These are phyloP conservation scores for Dryobates pubescens DNA, from an alignment of 2,797 vertebrate genomes.

Conservation along the genomic window DNA sequence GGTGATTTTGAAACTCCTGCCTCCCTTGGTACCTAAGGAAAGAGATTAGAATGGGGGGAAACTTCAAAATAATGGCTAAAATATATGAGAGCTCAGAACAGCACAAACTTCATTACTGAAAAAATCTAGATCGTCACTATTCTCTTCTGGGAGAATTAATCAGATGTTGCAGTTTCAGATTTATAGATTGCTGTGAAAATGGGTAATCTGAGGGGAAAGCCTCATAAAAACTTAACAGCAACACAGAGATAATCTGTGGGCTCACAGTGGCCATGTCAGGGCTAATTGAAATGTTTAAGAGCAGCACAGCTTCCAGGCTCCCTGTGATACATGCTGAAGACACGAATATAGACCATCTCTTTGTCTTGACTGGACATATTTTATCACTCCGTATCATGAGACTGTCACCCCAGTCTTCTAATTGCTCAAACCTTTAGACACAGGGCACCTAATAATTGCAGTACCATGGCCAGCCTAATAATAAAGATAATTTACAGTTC, in stretches of 20 bases:
- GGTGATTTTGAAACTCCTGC: not conserved
- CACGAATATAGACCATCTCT: constrained; percentile 69
- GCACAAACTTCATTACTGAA: constrained; percentile 70
- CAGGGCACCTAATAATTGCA: constrained; percentile 81
- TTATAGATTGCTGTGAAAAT: constrained; percentile 69
- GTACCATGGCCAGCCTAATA: constrained; percentile 73
- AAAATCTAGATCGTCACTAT: constrained; percentile 54
- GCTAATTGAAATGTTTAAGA: constrained; percentile 76
- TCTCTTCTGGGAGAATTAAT: constrained; percentile 72
- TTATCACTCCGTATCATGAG: constrained; percentile 73
- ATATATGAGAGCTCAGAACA: constrained; percentile 25
- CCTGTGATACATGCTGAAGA: constrained; percentile 69
- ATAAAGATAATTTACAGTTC: constrained; percentile 82
- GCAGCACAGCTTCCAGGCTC: constrained; percentile 50
- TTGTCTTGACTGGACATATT: constrained; percentile 76
- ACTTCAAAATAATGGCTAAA: constrained; percentile 17
- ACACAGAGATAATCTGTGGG: constrained; percentile 67
- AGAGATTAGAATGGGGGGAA: not conserved
- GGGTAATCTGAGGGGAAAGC: constrained; percentile 60
- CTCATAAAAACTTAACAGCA: constrained; percentile 73
- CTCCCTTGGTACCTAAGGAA: not conserved
- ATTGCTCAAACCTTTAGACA: constrained; percentile 81
- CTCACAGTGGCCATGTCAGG: constrained; percentile 69
- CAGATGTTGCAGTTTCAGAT: constrained; percentile 66
- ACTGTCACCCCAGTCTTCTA: constrained; percentile 71